A percentile compares a stretch with the other conserved stretches of the same genome.
Evolutionary conservation across 1,140 invertebrate species (phyloP).

Genomic region (Drosophila albomicans): DNA sequence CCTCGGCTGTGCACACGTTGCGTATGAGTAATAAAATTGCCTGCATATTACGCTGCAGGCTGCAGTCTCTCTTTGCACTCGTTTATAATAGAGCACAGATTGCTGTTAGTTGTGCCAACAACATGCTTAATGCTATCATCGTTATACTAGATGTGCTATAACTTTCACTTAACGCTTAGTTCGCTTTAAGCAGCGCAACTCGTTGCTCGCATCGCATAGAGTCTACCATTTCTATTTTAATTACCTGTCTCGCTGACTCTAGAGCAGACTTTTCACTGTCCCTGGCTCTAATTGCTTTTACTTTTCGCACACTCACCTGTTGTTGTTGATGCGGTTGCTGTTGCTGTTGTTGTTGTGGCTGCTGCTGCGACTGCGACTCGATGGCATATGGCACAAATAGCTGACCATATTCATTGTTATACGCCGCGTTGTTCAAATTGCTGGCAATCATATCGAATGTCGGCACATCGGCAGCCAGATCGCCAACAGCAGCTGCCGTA

Average conservation of each 20-base stretch:
- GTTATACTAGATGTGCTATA: not conserved
- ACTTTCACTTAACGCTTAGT: not conserved
- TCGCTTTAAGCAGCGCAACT: too few relatives aligned
- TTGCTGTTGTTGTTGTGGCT: constrained; percentile 30
- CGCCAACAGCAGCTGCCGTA: constrained; percentile 10
- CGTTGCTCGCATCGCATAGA: not conserved
- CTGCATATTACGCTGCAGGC: constrained; percentile 1
- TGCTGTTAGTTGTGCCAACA: not conserved
- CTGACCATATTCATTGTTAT: constrained; percentile 50
- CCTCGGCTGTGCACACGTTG: constrained; percentile 18
- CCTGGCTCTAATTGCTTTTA: constrained; percentile 8
- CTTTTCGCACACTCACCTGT: constrained; percentile 63
- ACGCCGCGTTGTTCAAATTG: constrained; percentile 34
- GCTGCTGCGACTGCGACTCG: constrained; percentile 29
- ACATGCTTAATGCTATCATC: not conserved
- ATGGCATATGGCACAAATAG: constrained; percentile 40
- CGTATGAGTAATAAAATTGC: constrained; percentile 48
- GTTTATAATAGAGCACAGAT: not conserved
- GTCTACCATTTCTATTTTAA: constrained; percentile 1
- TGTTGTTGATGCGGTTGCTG: constrained; percentile 50
- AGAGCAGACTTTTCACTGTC: not conserved
- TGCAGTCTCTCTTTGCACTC: not conserved
- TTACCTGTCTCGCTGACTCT: constrained; percentile 1
- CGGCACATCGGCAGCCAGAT: not conserved
- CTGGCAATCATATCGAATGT: constrained; percentile 35